phyloP scores from a whole-genome alignment of 2,888 invertebrate species.

The Saturnia japonica region DNA sequence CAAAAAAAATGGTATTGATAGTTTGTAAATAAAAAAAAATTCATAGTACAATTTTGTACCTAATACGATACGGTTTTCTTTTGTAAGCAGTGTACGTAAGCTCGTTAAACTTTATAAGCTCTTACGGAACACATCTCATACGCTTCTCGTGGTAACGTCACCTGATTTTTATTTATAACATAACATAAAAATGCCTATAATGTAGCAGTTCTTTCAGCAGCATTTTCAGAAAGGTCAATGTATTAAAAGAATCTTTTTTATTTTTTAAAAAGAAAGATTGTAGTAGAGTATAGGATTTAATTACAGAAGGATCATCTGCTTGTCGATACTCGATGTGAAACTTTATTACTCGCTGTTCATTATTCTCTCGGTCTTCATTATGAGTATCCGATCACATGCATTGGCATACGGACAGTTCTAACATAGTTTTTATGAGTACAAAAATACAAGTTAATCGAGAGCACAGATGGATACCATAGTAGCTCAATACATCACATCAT shows the following conservation, averaged over 20 bases:
- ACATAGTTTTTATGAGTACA: no score
- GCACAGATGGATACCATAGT: no score
- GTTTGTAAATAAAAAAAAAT: neutral
- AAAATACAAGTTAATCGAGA: no score
- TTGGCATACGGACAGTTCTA: no score
- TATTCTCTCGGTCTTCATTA: no score
- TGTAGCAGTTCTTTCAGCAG: neutral
- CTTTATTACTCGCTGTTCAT: no score
- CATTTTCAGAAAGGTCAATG: neutral
- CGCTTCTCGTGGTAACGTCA: neutral
- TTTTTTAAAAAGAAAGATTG: neutral
- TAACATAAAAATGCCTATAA: slow-evolving; percentile 3
- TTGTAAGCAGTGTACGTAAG: neutral
- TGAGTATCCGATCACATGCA: no score
- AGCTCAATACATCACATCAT: neutral
- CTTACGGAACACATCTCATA: neutral
- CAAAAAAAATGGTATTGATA: neutral
- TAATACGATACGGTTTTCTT: neutral
- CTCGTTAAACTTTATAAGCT: slow-evolving; percentile 9
- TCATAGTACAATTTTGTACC: neutral
- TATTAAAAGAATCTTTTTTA: neutral
- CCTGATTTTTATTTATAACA: slow-evolving; percentile 7
- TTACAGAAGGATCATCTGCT: no score
- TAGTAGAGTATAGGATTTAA: no score
- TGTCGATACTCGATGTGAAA: no score